These are phyloP conservation scores for Subacronicta megacephala DNA, from an alignment of 2,888 invertebrate species.

Conservation along the genomic window DNA sequence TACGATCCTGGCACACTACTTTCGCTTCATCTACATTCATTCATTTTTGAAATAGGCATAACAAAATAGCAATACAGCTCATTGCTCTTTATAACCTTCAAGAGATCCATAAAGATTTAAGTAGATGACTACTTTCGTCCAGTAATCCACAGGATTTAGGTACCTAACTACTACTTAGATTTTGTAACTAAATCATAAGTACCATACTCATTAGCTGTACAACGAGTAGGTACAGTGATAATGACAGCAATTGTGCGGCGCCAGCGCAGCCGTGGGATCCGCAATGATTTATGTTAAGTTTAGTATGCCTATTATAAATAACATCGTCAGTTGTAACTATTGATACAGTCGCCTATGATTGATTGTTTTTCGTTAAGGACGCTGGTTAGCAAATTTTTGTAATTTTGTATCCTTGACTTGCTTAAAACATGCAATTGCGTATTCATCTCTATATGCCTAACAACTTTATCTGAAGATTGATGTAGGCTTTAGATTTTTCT, in stretches of 20 bases:
- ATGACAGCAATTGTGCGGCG: constrained; percentile 34
- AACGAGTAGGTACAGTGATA: not conserved
- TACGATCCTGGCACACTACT: too few species aligned
- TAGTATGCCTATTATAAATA: constrained; percentile 28
- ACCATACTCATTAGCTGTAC: constrained; percentile 18
- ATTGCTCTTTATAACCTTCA: too few species aligned
- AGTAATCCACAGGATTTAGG: too few species aligned
- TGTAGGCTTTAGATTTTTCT: too few species aligned
- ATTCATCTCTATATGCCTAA: too few species aligned
- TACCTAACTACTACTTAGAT: too few species aligned
- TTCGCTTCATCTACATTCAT: too few species aligned
- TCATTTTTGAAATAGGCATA: too few species aligned
- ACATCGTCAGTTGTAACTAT: constrained; percentile 20
- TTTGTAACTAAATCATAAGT: not conserved
- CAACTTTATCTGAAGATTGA: too few species aligned
- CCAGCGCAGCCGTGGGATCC: constrained; percentile 28
- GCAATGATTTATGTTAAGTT: constrained; percentile 42
- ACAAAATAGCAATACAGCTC: too few species aligned
- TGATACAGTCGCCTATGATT: constrained; percentile 20
- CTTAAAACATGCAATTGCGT: not conserved
- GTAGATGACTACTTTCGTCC: too few species aligned
- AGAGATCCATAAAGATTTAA: too few species aligned
- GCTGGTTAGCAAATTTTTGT: not conserved
- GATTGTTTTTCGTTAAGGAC: constrained; percentile 11
- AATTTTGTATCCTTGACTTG: constrained; percentile 12